Evolutionary conservation across 1,140 invertebrate genomes (phyloP).

Genomic region (Mycetomoellerius zeteki): DNA sequence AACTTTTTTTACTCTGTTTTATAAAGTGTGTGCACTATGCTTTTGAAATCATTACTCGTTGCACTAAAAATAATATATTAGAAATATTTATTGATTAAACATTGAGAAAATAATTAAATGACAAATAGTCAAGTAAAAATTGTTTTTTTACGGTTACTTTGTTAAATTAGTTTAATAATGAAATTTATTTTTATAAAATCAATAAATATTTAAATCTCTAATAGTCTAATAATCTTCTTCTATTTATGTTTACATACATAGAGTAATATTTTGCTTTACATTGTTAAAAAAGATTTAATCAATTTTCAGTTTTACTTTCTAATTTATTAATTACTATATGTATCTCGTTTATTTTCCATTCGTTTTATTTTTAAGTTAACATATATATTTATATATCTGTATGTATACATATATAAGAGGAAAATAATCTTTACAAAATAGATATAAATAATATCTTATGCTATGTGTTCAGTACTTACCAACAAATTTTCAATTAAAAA

Average conservation of each 20-base stretch:
- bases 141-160: neutral
- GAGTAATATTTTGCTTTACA: neutral
- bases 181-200: neutral
- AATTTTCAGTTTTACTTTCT: neutral
- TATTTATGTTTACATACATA: neutral
- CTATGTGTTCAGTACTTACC: conserved; percentile 23
- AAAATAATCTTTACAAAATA: neutral
- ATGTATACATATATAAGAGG: neutral
- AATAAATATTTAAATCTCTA: no score
- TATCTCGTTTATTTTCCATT: neutral
- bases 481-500: neutral
- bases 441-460: neutral
- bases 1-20: conserved; percentile 1
- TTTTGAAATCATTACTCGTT: neutral
- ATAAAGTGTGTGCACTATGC: neutral
- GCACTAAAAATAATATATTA: neutral
- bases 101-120: neutral
- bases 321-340: neutral
- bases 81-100: neutral
- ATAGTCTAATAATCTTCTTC: neutral
- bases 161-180: neutral
- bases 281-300: neutral
- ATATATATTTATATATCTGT: neutral
- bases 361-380: neutral
- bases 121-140: neutral